A percentile compares a stretch with the other conserved stretches of the same genome.
Evolutionary conservation across 1,140 invertebrate species (phyloP).

Genomic region (Argopecten irradians): DNA sequence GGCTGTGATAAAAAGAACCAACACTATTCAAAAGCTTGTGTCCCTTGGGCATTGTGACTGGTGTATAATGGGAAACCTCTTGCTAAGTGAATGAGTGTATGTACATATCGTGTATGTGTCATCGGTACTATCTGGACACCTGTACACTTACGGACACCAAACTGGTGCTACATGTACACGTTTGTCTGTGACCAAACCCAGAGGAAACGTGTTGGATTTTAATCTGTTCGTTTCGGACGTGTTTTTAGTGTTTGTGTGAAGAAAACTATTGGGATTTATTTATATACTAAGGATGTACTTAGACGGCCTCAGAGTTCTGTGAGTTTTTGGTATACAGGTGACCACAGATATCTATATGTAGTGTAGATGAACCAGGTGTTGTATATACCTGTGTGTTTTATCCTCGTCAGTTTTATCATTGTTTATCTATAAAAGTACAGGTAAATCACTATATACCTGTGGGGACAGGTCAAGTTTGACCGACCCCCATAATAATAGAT

Average conservation of each 20-base stretch:
- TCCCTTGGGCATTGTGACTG: background rate
- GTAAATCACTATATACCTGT: background rate
- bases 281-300: background rate
- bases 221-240: background rate
- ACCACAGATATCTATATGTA: too few species aligned
- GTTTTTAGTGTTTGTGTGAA: background rate
- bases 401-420: background rate
- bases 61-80: slow-evolving; percentile 15
- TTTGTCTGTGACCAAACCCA: background rate
- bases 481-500: background rate
- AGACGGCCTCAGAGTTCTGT: background rate
- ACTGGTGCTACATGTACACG: background rate
- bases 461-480: background rate
- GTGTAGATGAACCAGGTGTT: background rate
- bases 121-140: background rate
- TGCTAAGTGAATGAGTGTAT: slow-evolving; percentile 15
- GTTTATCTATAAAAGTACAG: background rate
- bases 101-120: background rate
- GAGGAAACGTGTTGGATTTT: background rate
- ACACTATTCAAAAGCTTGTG: slow-evolving; percentile 21
- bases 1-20: slow-evolving; percentile 9
- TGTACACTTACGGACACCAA: background rate
- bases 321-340: background rate
- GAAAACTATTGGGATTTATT: slow-evolving; percentile 11
- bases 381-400: background rate